Evolutionary conservation across 2,888 invertebrate genomes (phyloP), one percentile per base, ranked within the genome.

Genomic region (Bhutanitis thaidina): DNA sequence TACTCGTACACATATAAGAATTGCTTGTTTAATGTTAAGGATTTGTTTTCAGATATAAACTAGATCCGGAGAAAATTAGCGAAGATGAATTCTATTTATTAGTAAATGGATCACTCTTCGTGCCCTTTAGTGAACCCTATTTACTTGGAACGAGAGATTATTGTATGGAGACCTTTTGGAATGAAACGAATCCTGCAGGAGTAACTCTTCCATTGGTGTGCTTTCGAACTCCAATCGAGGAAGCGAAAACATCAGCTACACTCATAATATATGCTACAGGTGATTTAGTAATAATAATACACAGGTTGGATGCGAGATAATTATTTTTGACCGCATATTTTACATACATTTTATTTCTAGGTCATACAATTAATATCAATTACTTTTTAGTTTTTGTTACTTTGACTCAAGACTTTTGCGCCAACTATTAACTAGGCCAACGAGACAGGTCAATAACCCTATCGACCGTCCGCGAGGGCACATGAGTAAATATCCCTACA

Each of bases 91-190:
- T 91, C 67, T 90, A 91, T 64, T 81, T 93, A 30, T 69, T 92
- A 55, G 67, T 82, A 20, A 92, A 92, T 59, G 93, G 93, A 14
- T 91, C 92, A 0, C 76, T 93, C 38, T 90, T 90, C 58, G 86
- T 88, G 12, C 92, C 91, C 0, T 81, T 74, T 59, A 80, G 79
- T 38, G 62, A 74, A 16, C 88, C 89, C 0, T 69, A 70, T n/a
- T 71, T 91, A 62, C 70, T 92, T 34, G 77, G 78, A 8, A 89
- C 90, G 1, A 81, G 81, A 46, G 90, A 91, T 57, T 93, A 90
- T 66, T 93, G 93, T 63, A 91, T 93, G 90, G 93, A 93, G 64
- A 76, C 90, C 0, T 90, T 91, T 58, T 90, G 78, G 70, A 86
- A 78, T 49, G 79, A 80, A 53, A 68, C 83, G 0, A 74, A 74